A percentile compares a stretch with the other conserved stretches of the same genome.
Conservation (phyloP, 2,888 invertebrate genomes). For the Drosophila parthenogenetica region DNA sequence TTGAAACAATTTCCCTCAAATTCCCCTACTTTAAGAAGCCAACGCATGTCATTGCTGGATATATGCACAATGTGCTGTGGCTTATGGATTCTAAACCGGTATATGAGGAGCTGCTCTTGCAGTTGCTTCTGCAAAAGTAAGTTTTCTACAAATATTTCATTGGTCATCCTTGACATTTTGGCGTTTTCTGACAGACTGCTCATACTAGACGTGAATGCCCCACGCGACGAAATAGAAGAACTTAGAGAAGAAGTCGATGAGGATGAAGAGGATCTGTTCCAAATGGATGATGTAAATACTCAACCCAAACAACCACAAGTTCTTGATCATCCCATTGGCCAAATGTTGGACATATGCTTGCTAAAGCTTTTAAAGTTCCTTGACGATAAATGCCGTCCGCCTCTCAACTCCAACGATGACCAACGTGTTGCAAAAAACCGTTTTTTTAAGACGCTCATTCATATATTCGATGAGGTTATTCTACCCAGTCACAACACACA, state of each 20-base stretch:
- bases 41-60: slow-evolving; percentile 89
- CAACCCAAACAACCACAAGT: slow-evolving; percentile 38
- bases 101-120: slow-evolving; percentile 89
- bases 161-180: background rate
- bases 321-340: slow-evolving; percentile 87
- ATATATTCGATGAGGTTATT: slow-evolving; percentile 92
- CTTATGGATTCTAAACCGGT: slow-evolving; percentile 91
- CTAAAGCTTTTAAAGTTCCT: slow-evolving; percentile 89
- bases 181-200: slow-evolving; percentile 87
- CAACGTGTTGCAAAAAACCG: slow-evolving; percentile 86
- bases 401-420: slow-evolving; percentile 38
- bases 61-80: slow-evolving; percentile 91
- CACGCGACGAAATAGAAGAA: slow-evolving; percentile 87
- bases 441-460: slow-evolving; percentile 87
- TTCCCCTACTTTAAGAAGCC: slow-evolving; percentile 92
- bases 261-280: slow-evolving; percentile 78
- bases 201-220: slow-evolving; percentile 90
- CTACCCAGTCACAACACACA: slow-evolving; percentile 93
- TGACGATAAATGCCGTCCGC: slow-evolving; percentile 82
- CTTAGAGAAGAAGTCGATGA: slow-evolving; percentile 86
- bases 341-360: slow-evolving; percentile 92
- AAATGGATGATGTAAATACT: slow-evolving; percentile 72
- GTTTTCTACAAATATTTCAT: slow-evolving; percentile 56
- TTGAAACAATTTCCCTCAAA: slow-evolving; percentile 87
- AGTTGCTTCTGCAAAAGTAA: slow-evolving; percentile 92